These are phyloP conservation scores for Hydropotes inermis DNA, from an alignment of 2,113 vertebrate species.

Conservation along the genomic window DNA sequence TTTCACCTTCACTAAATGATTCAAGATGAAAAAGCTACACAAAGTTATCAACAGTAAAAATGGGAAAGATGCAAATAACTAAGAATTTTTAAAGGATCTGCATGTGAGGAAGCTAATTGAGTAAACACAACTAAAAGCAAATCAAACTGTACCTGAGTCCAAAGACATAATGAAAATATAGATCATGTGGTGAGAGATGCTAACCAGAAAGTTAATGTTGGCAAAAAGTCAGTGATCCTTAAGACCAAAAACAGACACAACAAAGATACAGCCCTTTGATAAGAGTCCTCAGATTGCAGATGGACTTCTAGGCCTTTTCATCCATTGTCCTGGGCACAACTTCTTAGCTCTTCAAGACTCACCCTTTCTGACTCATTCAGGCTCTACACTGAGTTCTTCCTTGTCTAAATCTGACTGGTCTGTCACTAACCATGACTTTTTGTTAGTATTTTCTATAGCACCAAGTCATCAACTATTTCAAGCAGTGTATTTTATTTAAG, in stretches of 20 bases:
- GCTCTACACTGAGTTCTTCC: background rate
- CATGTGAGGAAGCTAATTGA: background rate
- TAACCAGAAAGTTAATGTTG: background rate
- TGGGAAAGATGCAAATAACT: background rate
- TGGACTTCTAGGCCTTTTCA: background rate
- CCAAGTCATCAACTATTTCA: background rate
- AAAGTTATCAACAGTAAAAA: constrained; percentile 5
- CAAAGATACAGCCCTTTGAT: background rate
- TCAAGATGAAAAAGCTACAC: background rate
- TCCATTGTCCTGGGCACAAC: background rate
- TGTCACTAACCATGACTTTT: background rate
- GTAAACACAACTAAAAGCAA: background rate
- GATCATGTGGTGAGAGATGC: background rate
- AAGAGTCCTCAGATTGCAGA: background rate
- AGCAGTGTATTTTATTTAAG: background rate
- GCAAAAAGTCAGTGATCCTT: background rate
- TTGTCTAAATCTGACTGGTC: background rate
- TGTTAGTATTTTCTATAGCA: background rate
- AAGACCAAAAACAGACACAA: background rate
- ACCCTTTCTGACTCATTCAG: background rate
- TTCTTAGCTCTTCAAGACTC: background rate
- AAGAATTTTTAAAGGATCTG: background rate
- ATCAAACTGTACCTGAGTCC: background rate
- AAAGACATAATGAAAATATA: background rate
- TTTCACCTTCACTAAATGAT: background rate